Evolutionary conservation across 2,113 vertebrate species (phyloP).

Genomic region (Riparia riparia): DNA sequence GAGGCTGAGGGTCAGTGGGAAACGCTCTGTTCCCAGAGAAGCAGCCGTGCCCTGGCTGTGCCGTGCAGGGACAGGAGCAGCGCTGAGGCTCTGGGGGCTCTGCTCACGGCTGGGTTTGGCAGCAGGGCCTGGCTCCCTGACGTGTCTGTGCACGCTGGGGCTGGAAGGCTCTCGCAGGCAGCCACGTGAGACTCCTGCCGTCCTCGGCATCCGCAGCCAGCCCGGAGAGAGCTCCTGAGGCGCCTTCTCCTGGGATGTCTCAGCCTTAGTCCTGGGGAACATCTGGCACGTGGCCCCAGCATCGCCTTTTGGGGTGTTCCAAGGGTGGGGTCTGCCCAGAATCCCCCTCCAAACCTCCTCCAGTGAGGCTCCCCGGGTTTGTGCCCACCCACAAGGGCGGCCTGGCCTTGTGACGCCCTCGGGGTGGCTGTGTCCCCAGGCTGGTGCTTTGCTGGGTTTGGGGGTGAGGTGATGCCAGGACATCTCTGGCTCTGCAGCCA

Average conservation of each 20-base stretch:
- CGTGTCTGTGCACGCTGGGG: conserved; percentile 17
- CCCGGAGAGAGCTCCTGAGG: not conserved
- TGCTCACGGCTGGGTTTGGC: not conserved
- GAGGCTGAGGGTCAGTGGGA: fast-evolving
- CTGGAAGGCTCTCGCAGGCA: not conserved
- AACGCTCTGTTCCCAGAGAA: fast-evolving
- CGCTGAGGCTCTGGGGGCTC: not conserved
- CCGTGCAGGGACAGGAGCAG: fast-evolving
- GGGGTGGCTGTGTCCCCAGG: not conserved
- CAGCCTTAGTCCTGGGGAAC: not conserved
- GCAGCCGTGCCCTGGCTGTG: not conserved
- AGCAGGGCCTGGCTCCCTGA: not conserved
- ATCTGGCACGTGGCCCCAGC: fast-evolving
- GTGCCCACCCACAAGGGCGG: not conserved
- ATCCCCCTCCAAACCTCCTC: not conserved
- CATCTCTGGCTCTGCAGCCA: not conserved
- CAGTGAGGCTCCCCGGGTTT: fast-evolving
- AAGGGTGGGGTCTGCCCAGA: not conserved
- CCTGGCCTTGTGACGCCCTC: fast-evolving
- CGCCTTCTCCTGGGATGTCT: not conserved
- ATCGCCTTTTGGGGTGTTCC: not conserved
- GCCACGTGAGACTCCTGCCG: not conserved
- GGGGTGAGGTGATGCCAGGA: fast-evolving
- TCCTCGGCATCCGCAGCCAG: fast-evolving
- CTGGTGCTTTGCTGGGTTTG: not conserved